Evolutionary conservation across 2,113 vertebrate species (phyloP).

Genomic region (Setophaga coronata): DNA sequence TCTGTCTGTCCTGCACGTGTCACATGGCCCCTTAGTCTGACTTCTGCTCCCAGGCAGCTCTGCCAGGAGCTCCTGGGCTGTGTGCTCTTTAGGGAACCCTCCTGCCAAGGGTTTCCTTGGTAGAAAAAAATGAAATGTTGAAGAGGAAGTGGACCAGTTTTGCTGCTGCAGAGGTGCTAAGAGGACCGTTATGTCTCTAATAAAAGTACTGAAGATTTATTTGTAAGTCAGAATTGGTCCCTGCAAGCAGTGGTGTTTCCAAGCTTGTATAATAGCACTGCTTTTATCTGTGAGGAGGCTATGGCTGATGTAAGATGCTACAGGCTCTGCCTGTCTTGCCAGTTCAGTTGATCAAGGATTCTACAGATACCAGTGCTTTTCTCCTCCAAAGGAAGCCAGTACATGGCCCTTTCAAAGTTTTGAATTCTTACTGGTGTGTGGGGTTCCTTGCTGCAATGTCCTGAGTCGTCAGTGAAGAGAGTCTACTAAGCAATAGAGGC

Average conservation of each 20-base stretch:
- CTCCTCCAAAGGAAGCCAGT: background rate
- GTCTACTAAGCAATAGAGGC: background rate
- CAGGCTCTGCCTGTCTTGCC: background rate
- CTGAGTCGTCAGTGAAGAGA: background rate
- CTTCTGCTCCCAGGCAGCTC: background rate
- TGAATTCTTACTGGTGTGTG: background rate
- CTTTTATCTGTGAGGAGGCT: background rate
- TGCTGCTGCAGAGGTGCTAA: background rate
- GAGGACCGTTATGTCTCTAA: accelerated
- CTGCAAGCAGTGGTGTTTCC: background rate
- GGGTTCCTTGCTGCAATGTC: background rate
- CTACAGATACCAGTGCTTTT: background rate
- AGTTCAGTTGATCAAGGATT: background rate
- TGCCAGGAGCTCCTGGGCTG: background rate
- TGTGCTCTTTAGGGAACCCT: background rate
- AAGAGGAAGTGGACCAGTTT: background rate
- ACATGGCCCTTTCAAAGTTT: background rate
- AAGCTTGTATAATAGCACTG: background rate
- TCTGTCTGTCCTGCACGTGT: background rate
- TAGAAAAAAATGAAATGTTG: background rate
- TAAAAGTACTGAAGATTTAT: background rate
- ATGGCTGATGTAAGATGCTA: background rate
- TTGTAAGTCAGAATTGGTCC: background rate
- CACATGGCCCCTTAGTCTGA: background rate
- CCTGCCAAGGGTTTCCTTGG: background rate